Conservation (phyloP, 2,113 vertebrate species). For the Chlorodrepanis virens region DNA sequence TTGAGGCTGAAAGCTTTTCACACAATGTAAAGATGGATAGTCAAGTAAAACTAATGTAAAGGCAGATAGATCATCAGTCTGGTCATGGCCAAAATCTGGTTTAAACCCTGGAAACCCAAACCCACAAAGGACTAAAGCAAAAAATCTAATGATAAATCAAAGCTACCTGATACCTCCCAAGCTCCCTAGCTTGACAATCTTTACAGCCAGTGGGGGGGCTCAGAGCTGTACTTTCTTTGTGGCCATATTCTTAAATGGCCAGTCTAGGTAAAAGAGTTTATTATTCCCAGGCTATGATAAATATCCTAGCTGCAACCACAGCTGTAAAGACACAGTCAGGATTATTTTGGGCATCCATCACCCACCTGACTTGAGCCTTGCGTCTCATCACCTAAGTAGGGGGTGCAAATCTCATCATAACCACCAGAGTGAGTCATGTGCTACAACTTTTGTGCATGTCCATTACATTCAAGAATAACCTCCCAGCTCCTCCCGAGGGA, state of each 20-base stretch:
- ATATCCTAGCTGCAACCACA: slow-evolving; percentile 10
- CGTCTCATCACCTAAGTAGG: not conserved
- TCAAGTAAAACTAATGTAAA: not conserved
- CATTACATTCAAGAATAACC: not conserved
- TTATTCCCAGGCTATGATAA: not conserved
- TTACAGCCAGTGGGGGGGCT: not conserved
- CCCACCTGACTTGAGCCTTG: not conserved
- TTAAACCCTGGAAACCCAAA: not conserved
- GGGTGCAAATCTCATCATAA: slow-evolving; percentile 44
- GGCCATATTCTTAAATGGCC: not conserved
- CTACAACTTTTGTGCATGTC: not conserved
- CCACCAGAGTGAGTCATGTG: slow-evolving; percentile 49
- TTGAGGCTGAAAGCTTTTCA: not conserved
- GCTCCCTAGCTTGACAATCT: not conserved
- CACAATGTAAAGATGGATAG: not conserved
- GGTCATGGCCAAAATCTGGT: not conserved
- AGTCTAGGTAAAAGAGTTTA: not conserved
- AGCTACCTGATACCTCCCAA: not conserved
- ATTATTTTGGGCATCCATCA: slow-evolving; percentile 36
- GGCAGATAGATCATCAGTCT: not conserved
- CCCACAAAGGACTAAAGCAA: not conserved
- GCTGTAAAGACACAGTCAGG: slow-evolving; percentile 26
- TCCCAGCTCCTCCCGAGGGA: not conserved
- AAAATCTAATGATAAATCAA: not conserved
- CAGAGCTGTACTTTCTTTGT: not conserved